Base-by-base conservation (phyloP, 2,888 invertebrate species). In the Theretra japonica region DNA sequence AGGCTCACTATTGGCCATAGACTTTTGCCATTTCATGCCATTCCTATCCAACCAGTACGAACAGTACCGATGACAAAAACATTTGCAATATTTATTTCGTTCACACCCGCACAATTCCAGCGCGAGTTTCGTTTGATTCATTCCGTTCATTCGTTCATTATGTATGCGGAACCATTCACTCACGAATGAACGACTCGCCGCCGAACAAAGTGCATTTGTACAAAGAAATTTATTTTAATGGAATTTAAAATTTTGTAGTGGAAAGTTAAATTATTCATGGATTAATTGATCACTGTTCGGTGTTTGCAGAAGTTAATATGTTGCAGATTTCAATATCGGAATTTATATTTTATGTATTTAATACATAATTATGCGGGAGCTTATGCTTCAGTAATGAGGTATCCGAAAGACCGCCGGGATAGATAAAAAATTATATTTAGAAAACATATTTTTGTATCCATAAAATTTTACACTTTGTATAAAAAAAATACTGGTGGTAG, bases 111-210 rank as follows among this genome's bases (percentile, higher is more conserved):
- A 23, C 5, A 11, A 23, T 23, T 65, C 4, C 11, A 21, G 21
- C 15, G 41, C 11, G 41, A 33, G 41, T 33, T 41, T 33, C 62
- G 23, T 65, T 65, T 65, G 33, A 65, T 21, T 41, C 65, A 65
- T 65, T 65, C 23, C 74, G 58, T 76, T 78, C 75, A 78, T 76
- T 82, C 77, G 77, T 78, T 76, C 76, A 76, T 78, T 80, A 70
- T 75, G 68, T 75, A 75, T 72, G 76, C 73, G 48, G 75, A 76
- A 53, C 72, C 65, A 71, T 56, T 62, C 21, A 60, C 17, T 30
- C 60, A 15, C 53, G 48, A 71, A 75, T 73, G 70, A 72, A 73
- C 58, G 65, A 19, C 41, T 73, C 59, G 28, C 21, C 70, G 56
- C 23, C 65, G 68, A 17, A 57, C n/a, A 65, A 53, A 59, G 19